phyloP scores from a whole-genome alignment of 2,113 vertebrate species.

The Anolis carolinensis region DNA sequence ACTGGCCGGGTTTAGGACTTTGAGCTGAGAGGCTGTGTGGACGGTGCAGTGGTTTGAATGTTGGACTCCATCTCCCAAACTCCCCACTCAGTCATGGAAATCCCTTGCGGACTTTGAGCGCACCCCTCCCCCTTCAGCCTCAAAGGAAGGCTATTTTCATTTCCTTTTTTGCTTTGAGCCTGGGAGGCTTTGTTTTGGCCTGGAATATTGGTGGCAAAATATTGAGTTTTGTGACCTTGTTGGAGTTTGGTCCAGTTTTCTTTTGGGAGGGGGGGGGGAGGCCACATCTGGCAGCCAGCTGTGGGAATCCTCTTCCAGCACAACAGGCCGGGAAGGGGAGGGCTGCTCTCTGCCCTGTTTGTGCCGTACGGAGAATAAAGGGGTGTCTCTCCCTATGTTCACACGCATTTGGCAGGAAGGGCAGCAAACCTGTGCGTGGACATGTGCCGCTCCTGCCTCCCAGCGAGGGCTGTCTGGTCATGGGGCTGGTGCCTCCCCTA shows the following conservation, averaged over 20 bases:
- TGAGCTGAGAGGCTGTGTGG: too few relatives aligned
- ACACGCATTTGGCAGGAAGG: constrained; percentile 54
- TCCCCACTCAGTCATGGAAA: too few relatives aligned
- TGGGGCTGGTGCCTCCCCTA: constrained; percentile 14
- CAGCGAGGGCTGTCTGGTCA: constrained; percentile 66
- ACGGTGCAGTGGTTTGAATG: too few relatives aligned
- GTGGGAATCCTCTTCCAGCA: neutral
- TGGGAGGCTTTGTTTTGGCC: neutral
- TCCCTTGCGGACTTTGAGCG: too few relatives aligned
- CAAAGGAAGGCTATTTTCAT: too few relatives aligned
- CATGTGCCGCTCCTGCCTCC: constrained; percentile 44
- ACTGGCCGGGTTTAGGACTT: too few relatives aligned
- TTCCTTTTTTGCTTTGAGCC: too few relatives aligned
- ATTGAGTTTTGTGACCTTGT: neutral
- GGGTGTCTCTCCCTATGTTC: too few relatives aligned
- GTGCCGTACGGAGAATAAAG: neutral
- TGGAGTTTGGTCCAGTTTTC: neutral
- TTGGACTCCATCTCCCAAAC: too few relatives aligned
- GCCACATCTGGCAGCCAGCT: constrained; percentile 63
- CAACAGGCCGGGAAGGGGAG: neutral
- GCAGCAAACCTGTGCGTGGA: constrained; percentile 55
- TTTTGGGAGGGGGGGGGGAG: neutral
- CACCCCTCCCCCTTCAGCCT: too few relatives aligned
- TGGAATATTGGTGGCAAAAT: neutral
- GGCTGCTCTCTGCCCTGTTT: neutral